phyloP scores from a whole-genome alignment of 2,797 vertebrate species.

The Urocyon cinereoargenteus region DNA sequence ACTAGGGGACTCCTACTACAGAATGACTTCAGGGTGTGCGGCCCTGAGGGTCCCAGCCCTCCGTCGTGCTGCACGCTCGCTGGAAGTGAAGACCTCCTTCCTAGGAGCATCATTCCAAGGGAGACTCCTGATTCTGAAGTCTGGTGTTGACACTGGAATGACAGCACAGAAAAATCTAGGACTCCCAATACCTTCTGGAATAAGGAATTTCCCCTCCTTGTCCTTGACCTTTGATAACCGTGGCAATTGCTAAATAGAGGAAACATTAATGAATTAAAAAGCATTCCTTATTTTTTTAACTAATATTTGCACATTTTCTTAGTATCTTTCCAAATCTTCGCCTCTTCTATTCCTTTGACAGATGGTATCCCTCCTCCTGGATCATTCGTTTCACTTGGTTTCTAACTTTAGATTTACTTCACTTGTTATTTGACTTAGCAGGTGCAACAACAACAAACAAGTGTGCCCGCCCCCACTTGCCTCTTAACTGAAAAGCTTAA shows the following conservation, averaged over 20 bases:
- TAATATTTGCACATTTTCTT: slow-evolving; percentile 82
- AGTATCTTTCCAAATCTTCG: slow-evolving; percentile 79
- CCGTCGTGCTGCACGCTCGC: not conserved
- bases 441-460: slow-evolving; percentile 69
- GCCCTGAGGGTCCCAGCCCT: not conserved
- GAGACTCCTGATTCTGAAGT: not conserved
- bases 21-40: not conserved
- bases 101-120: not conserved
- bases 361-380: slow-evolving; percentile 67
- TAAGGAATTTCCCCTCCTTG: slow-evolving; percentile 64
- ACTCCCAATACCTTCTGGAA: slow-evolving; percentile 50
- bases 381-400: slow-evolving; percentile 66
- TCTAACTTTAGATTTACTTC: slow-evolving; percentile 71
- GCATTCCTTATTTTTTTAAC: slow-evolving; percentile 87
- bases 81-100: not conserved
- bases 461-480: slow-evolving; percentile 65
- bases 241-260: slow-evolving; percentile 79
- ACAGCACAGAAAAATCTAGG: not conserved
- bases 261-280: slow-evolving; percentile 80
- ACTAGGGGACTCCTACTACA: not conserved
- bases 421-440: slow-evolving; percentile 75
- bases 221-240: slow-evolving; percentile 70
- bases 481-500: slow-evolving; percentile 73
- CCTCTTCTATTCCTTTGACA: slow-evolving; percentile 59
- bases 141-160: slow-evolving; percentile 54